Evolutionary conservation across 2,888 invertebrate genomes (phyloP), one percentile per base, ranked within the genome.

Genomic region (Drosophila mimetica): DNA sequence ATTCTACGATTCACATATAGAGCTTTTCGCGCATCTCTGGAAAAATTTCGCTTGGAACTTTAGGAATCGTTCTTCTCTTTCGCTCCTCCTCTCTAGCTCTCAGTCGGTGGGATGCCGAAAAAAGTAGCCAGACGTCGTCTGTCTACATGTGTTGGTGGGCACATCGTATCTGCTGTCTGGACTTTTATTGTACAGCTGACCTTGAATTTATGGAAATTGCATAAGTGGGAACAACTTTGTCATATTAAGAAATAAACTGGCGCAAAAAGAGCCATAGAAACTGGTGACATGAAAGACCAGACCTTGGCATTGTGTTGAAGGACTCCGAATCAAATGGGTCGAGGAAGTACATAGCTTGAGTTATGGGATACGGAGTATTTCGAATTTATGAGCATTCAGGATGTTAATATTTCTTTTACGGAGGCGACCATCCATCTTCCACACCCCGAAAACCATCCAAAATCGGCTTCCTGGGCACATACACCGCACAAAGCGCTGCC

Each of bases 161-260:
- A 39, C 42, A 46, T 47, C 16, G 69, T 37, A 36, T 69, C 48
- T 48, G 70, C 69, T 70, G 81, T 85, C 86, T 82, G 86, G 83
- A 77, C 71, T 71, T 85, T 85, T 79, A 82, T 82, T 82, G 78
- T 82, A 72, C 57, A 67, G 63, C 71, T 76, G 82, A 82, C 82
- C 82, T 85, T 82, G 86, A 82, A 82, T 82, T 82, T 82, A 82
- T 82, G 82, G 86, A 83, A 82, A 82, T 82, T 83, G 86, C 80
- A 76, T 86, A 85, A 82, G 80, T 83, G 82, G 69, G 80, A 83
- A 85, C 74, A 77, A 85, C 78, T 82, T 85, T 85, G 82, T 79
- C 82, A 85, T 83, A 85, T 85, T 82, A 71, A 81, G 73, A 81
- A 70, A 70, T 71, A 63, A 61, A 52, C 37, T 37, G 42, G 36